A percentile compares a stretch with the other conserved stretches of the same genome.
Evolutionary conservation across 2,113 vertebrate species (phyloP).

Genomic region (Lagopus muta): DNA sequence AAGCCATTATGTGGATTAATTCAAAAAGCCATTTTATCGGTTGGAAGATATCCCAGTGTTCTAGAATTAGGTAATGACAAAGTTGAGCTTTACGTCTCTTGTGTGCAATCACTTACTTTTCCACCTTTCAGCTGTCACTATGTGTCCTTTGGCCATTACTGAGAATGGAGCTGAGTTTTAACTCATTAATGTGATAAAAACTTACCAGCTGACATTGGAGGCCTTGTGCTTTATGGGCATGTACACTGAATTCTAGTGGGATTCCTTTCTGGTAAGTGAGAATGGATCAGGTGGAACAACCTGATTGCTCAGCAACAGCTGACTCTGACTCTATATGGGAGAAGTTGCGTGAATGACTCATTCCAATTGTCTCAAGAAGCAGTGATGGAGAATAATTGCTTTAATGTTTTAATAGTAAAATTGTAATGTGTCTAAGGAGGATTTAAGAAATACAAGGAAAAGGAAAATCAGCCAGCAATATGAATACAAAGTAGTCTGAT

Average conservation of each 20-base stretch:
- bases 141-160: constrained; percentile 21
- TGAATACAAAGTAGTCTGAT: background rate
- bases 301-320: constrained; percentile 29
- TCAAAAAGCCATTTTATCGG: constrained; percentile 45
- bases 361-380: background rate
- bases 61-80: constrained; percentile 57
- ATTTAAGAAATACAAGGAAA: background rate
- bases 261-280: constrained; percentile 25
- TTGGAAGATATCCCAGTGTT: constrained; percentile 47
- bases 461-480: background rate
- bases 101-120: constrained; percentile 39
- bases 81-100: constrained; percentile 44
- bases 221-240: background rate
- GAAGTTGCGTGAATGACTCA: background rate
- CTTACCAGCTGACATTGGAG: constrained; percentile 5
- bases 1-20: constrained; percentile 55
- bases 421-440: background rate
- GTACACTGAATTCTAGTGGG: constrained; percentile 27
- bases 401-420: background rate
- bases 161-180: constrained; percentile 51
- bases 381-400: background rate
- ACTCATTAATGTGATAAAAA: constrained; percentile 53
- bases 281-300: constrained; percentile 23
- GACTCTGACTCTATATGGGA: background rate
- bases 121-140: constrained; percentile 41